Conservation (phyloP, 2,797 vertebrate genomes). For the Pangasius larnaudii region DNA sequence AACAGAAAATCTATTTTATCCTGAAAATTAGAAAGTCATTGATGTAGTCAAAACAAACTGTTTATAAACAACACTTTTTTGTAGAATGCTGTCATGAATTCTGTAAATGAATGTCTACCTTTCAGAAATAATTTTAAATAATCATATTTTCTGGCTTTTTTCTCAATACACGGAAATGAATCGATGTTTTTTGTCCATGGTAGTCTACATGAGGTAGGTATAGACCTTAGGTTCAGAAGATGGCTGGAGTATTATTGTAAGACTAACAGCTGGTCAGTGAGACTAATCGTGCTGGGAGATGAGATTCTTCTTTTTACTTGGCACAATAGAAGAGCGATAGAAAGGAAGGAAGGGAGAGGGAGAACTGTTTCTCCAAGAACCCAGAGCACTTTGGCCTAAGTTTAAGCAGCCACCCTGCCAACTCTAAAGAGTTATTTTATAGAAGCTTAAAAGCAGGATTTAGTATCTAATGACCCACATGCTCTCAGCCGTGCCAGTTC, state of each 20-base stretch:
- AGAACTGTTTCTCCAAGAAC: conserved; percentile 7
- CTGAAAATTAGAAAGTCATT: not conserved
- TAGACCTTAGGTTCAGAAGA: not conserved
- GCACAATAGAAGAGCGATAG: not conserved
- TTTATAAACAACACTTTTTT: not conserved
- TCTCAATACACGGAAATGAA: not conserved
- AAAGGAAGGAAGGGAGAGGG: not conserved
- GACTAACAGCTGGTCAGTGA: conserved; percentile 7
- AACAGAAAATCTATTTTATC: not conserved
- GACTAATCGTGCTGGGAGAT: not conserved
- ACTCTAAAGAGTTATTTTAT: conserved; percentile 38
- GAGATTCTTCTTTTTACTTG: not conserved
- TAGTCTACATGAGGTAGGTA: not conserved
- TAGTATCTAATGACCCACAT: conserved; percentile 41
- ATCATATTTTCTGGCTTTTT: not conserved
- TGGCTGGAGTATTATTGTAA: not conserved
- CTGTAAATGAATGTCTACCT: not conserved
- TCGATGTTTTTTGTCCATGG: not conserved
- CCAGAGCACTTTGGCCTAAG: conserved; percentile 22
- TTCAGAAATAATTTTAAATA: not conserved
- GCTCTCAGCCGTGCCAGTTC: not conserved
- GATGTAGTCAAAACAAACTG: not conserved
- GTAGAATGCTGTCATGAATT: not conserved
- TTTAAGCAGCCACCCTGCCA: conserved; percentile 21
- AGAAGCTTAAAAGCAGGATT: conserved; percentile 36